Conservation (phyloP, 2,797 vertebrate species). For the Aphelocoma californica region DNA sequence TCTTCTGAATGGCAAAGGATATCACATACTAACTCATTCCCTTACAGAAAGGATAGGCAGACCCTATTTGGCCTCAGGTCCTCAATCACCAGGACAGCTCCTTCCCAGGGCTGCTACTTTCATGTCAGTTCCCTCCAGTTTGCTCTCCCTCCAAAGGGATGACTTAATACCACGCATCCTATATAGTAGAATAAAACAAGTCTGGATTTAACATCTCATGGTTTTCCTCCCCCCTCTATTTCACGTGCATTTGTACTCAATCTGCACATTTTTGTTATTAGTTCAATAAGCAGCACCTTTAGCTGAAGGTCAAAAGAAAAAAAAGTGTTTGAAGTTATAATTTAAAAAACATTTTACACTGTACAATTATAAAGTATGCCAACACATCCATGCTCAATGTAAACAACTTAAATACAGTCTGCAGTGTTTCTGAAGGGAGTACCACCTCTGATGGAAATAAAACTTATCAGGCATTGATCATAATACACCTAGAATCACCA, state of each 20-base stretch:
- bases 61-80: background rate
- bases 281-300: background rate
- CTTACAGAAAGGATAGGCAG: background rate
- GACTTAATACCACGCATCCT: accelerated
- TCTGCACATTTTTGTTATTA: background rate
- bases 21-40: background rate
- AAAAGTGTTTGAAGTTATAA: background rate
- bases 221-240: accelerated
- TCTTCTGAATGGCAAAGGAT: background rate
- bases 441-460: background rate
- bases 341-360: background rate
- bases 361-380: background rate
- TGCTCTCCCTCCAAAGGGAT: background rate
- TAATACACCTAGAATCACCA: background rate
- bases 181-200: background rate
- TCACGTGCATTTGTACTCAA: background rate
- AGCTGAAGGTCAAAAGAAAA: background rate
- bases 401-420: background rate
- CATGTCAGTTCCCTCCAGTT: background rate
- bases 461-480: background rate
- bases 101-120: background rate
- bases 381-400: background rate
- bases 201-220: background rate
- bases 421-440: background rate
- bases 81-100: background rate